Percentiles rank a stretch among this genome's conserved stretches.
phyloP scores from a whole-genome alignment of 1,140 invertebrate species.

The Laodelphax striatellus region DNA sequence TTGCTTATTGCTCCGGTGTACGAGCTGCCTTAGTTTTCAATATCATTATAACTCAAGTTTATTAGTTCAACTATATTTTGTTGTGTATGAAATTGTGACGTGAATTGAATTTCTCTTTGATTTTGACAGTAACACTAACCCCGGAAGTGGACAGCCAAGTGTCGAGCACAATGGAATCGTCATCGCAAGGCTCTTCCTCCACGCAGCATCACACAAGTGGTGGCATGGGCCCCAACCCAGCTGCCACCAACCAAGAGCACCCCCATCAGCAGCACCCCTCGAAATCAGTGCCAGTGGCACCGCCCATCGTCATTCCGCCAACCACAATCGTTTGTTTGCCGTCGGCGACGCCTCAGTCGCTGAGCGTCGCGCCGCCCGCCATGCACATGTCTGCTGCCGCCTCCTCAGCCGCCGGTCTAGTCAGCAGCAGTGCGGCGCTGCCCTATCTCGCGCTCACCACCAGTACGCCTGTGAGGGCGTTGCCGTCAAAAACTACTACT shows the following conservation, averaged over 20 bases:
- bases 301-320: constrained; percentile 34
- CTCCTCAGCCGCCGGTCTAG: constrained; percentile 17
- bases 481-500: constrained; percentile 32
- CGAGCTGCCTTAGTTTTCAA: no score
- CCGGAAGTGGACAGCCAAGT: constrained; percentile 34
- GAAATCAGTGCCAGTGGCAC: neutral
- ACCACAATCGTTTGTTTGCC: constrained; percentile 39
- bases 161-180: constrained; percentile 29
- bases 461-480: constrained; percentile 32
- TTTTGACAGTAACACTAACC: constrained; percentile 33
- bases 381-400: constrained; percentile 27
- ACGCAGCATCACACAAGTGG: constrained; percentile 14
- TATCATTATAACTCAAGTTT: no score
- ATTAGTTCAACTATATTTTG: no score
- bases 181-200: no score
- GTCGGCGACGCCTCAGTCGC: constrained; percentile 26
- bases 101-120: neutral
- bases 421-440: constrained; percentile 28
- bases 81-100: no score
- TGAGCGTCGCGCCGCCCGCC: constrained; percentile 10
- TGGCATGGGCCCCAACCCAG: constrained; percentile 11
- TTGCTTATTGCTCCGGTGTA: no score
- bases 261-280: neutral
- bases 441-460: constrained; percentile 39
- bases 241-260: no score